Evolutionary conservation across 2,797 vertebrate genomes (phyloP).

Genomic region (Falco rusticolus): DNA sequence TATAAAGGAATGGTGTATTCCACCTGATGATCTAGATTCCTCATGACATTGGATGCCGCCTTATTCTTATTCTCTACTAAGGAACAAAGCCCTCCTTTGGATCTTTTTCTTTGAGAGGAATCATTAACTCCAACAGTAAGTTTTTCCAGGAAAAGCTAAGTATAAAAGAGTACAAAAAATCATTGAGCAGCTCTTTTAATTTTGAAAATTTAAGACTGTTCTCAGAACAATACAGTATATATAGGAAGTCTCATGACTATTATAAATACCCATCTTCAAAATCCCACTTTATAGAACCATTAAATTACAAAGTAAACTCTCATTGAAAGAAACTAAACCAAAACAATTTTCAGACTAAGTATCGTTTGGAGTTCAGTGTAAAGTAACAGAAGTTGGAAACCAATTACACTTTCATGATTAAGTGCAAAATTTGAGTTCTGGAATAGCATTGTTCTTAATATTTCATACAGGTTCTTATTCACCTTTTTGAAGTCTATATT

Average conservation of each 20-base stretch:
- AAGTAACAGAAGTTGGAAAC: neutral
- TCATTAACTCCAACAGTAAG: neutral
- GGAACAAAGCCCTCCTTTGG: neutral
- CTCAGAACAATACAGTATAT: neutral
- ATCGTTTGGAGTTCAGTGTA: neutral
- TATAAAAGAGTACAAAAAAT: neutral
- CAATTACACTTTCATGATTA: neutral
- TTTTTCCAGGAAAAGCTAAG: neutral
- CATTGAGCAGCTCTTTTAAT: neutral
- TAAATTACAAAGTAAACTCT: neutral
- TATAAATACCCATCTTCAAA: neutral
- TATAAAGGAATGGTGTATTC: neutral
- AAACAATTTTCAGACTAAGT: neutral
- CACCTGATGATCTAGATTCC: neutral
- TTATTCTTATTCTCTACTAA: neutral
- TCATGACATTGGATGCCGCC: neutral
- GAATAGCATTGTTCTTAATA: neutral
- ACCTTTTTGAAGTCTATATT: neutral
- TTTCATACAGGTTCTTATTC: neutral
- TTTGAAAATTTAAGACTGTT: neutral
- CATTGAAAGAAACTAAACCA: neutral
- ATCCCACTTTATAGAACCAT: neutral
- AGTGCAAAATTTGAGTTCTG: neutral
- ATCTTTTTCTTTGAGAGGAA: neutral
- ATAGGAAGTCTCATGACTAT: neutral